Evolutionary conservation across 2,888 invertebrate genomes (phyloP).

Genomic region (Nesidiocoris tenuis): DNA sequence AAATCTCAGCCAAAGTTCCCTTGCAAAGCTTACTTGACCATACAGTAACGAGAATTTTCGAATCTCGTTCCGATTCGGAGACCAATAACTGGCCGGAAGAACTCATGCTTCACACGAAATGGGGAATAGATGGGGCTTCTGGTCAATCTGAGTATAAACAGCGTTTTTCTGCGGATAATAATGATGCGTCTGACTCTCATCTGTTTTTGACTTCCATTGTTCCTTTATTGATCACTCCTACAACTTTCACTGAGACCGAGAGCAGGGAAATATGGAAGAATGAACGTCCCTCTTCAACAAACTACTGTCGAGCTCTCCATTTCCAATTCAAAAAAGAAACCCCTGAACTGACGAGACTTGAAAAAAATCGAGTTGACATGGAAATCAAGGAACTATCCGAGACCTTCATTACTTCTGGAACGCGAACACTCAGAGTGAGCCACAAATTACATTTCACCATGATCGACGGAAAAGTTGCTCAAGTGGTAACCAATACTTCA

Average conservation of each 20-base stretch:
- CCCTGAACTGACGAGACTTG: constrained; percentile 41
- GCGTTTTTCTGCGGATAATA: neutral
- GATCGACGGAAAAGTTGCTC: constrained; percentile 45
- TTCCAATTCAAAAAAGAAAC: constrained; percentile 52
- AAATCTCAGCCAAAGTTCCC: neutral
- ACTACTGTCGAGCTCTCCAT: constrained; percentile 52
- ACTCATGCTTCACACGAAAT: constrained; percentile 4
- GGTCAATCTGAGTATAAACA: constrained; percentile 9
- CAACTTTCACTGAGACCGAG: neutral
- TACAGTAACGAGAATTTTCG: neutral
- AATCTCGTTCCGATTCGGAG: neutral
- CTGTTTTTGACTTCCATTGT: constrained; percentile 49
- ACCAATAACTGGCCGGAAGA: neutral
- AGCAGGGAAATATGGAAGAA: constrained; percentile 52
- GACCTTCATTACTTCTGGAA: neutral
- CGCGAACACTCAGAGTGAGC: neutral
- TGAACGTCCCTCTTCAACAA: constrained; percentile 51
- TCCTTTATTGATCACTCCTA: constrained; percentile 50
- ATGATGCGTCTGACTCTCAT: constrained; percentile 14
- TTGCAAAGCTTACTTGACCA: constrained; percentile 7
- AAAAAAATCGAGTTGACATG: constrained; percentile 34
- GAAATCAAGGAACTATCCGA: constrained; percentile 16
- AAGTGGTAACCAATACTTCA: constrained; percentile 38
- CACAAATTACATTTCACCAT: constrained; percentile 35
- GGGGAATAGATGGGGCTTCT: constrained; percentile 8